A percentile compares a stretch with the other conserved stretches of the same genome.
phyloP scores from a whole-genome alignment of 2,113 vertebrate genomes.

The Odontesthes bonariensis region DNA sequence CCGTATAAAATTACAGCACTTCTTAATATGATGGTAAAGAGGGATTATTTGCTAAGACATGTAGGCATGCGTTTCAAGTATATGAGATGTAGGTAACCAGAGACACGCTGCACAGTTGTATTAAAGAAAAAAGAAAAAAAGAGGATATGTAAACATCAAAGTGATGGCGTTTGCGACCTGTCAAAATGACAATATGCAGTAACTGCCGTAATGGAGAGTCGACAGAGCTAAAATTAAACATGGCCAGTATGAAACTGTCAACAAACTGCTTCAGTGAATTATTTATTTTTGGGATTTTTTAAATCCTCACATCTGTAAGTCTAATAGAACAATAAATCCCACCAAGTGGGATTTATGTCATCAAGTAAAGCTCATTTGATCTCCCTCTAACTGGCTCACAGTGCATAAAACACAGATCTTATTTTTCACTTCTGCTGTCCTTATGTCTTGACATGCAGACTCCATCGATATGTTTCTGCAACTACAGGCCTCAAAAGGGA shows the following conservation, averaged over 20 bases:
- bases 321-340: constrained; percentile 29
- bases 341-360: constrained; percentile 1
- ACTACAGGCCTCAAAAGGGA: too few species aligned
- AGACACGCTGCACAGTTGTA: too few species aligned
- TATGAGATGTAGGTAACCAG: too few species aligned
- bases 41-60: neutral
- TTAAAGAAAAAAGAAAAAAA: neutral
- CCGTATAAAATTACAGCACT: neutral
- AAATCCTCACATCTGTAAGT: constrained; percentile 47
- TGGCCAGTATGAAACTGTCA: constrained; percentile 32
- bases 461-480: too few species aligned
- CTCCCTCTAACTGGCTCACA: neutral
- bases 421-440: neutral
- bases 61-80: too few species aligned
- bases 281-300: constrained; percentile 8
- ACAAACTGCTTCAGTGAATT: constrained; percentile 1
- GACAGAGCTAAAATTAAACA: constrained; percentile 61
- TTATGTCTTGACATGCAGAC: too few species aligned
- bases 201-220: constrained; percentile 3
- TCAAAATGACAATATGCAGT: neutral
- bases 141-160: neutral
- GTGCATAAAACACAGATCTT: neutral
- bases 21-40: neutral
- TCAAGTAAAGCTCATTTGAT: neutral
- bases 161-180: neutral